These are phyloP conservation scores for Arbacia lixula DNA, from an alignment of 53 echinoderm and acorn worm species.

Conservation along the genomic window DNA sequence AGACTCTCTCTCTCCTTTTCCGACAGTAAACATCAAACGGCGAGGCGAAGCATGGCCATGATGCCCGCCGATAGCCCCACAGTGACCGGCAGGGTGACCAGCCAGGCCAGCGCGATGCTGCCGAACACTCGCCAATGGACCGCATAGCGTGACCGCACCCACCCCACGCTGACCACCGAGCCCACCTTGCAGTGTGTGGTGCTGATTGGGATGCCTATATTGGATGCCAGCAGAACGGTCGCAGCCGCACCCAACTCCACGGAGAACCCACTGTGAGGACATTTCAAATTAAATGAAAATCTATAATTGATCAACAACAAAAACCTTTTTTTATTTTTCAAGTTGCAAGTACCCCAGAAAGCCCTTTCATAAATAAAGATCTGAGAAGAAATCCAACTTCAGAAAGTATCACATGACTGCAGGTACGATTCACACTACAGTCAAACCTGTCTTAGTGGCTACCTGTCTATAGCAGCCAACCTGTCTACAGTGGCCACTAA, in stretches of 20 bases:
- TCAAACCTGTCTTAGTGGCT: too few relatives aligned
- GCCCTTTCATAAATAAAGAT: too few relatives aligned
- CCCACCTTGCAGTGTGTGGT: conserved; percentile 69
- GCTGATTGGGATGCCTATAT: conserved; percentile 63
- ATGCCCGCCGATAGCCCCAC: conserved; percentile 67
- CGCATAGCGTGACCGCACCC: conserved; percentile 7
- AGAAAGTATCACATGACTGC: too few relatives aligned
- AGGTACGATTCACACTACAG: too few relatives aligned
- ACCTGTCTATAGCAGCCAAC: too few relatives aligned
- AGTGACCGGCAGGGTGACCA: conserved; percentile 65
- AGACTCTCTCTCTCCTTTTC: too few relatives aligned
- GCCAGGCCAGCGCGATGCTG: conserved; percentile 73
- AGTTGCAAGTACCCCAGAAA: too few relatives aligned
- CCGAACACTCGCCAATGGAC: conserved; percentile 67
- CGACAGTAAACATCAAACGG: conserved; percentile 23
- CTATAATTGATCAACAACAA: too few relatives aligned
- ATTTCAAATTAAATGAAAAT: not conserved
- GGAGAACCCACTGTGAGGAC: conserved; percentile 58
- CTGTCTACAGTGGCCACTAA: too few relatives aligned
- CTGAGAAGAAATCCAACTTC: too few relatives aligned
- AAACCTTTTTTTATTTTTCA: too few relatives aligned
- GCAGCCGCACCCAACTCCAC: conserved; percentile 66
- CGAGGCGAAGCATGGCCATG: conserved; percentile 66
- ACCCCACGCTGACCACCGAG: conserved; percentile 63
- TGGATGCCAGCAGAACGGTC: conserved; percentile 62